These are phyloP conservation scores for Leptothorax acervorum DNA, from an alignment of 2,888 invertebrate species.

Conservation along the genomic window DNA sequence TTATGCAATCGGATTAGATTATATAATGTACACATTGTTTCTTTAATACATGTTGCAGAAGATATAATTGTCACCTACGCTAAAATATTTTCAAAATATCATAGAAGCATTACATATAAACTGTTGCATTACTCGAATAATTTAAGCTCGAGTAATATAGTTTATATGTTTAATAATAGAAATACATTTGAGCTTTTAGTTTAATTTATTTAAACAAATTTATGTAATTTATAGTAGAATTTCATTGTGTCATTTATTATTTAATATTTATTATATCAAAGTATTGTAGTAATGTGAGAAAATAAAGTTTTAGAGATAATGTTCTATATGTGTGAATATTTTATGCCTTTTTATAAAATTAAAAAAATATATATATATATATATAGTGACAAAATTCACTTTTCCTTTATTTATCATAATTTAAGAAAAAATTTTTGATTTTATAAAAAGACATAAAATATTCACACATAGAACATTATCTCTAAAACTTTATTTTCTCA, in stretches of 20 bases:
- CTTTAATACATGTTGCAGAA: background rate
- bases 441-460: background rate
- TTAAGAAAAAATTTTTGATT: background rate
- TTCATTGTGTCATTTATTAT: background rate
- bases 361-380: no score
- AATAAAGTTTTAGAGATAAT: background rate
- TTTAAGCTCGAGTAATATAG: background rate
- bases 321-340: background rate
- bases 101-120: background rate
- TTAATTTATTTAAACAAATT: constrained; percentile 7
- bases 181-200: background rate
- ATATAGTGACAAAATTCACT: background rate
- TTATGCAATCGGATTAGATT: constrained; percentile 3
- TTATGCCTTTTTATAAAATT: background rate
- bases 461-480: background rate
- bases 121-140: background rate
- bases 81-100: background rate
- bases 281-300: background rate
- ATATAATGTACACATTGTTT: background rate
- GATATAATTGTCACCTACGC: background rate
- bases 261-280: background rate
- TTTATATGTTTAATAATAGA: background rate
- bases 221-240: background rate
- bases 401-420: background rate
- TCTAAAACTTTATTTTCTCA: background rate